phyloP scores from a whole-genome alignment of 2,888 invertebrate species.

The Acleris cristana region DNA sequence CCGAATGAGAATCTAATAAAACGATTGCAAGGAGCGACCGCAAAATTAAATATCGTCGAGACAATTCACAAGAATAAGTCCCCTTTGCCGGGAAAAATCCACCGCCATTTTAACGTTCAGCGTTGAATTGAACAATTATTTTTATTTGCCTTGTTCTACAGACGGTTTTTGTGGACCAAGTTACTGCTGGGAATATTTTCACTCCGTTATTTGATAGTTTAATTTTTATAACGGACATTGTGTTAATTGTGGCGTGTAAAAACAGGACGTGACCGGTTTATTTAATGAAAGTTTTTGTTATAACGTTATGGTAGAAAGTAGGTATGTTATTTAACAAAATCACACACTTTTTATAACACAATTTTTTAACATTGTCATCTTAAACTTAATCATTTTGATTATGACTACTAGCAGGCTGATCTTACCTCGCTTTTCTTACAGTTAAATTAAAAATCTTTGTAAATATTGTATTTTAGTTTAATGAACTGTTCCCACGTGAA shows the following conservation, averaged over 20 bases:
- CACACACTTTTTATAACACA: too few species aligned
- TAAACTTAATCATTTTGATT: too few species aligned
- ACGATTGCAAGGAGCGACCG: conserved; percentile 33
- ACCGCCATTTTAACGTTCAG: conserved; percentile 34
- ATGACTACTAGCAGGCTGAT: too few species aligned
- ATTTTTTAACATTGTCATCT: too few species aligned
- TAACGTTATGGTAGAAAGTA: too few species aligned
- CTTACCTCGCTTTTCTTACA: too few species aligned
- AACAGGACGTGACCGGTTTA: not conserved
- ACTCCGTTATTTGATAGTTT: conserved; percentile 24
- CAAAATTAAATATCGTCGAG: conserved; percentile 46
- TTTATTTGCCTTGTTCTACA: conserved; percentile 45
- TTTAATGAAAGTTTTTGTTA: too few species aligned
- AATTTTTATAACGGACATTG: conserved; percentile 13
- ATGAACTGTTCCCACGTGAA: too few species aligned
- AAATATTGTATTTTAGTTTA: too few species aligned
- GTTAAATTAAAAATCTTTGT: too few species aligned
- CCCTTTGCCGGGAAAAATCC: conserved; percentile 31
- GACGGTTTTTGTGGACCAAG: conserved; percentile 28
- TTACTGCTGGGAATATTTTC: conserved; percentile 26
- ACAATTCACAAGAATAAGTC: conserved; percentile 40
- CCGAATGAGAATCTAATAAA: conserved; percentile 38
- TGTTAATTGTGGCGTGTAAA: conserved; percentile 19
- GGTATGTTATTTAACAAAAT: too few species aligned
- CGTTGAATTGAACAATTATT: conserved; percentile 50